Conservation (phyloP, 2,888 invertebrate species). For the Calephelis perditalis region DNA sequence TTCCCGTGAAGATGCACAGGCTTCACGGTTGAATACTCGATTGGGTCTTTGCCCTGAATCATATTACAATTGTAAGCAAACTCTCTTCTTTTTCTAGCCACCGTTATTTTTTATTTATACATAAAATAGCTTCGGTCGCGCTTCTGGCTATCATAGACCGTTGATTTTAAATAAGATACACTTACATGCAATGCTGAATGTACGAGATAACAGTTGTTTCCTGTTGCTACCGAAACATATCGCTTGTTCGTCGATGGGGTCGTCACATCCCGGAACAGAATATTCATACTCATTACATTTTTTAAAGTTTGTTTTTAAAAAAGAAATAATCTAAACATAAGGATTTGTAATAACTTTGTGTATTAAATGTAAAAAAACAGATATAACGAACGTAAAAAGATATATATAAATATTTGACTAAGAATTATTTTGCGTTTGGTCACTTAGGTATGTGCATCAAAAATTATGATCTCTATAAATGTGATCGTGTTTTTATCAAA, state of each 20-base stretch:
- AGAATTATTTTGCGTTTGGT: no score
- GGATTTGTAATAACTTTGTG: no score
- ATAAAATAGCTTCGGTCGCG: not conserved
- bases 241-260: not conserved
- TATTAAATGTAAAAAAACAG: no score
- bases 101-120: constrained; percentile 15
- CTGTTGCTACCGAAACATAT: not conserved
- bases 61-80: constrained; percentile 14
- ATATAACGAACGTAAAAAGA: no score
- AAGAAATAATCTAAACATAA: no score
- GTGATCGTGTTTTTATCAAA: no score
- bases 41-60: constrained; percentile 18
- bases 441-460: no score
- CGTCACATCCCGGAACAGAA: not conserved
- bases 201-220: not conserved
- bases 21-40: constrained; percentile 16
- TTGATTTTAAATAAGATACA: constrained; percentile 4
- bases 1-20: not conserved
- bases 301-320: no score
- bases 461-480: no score
- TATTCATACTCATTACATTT: no score
- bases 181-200: not conserved
- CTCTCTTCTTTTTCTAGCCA: constrained; percentile 5
- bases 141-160: not conserved
- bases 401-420: no score